These are phyloP conservation scores for Rattus rattus DNA, from an alignment of 2,113 vertebrate genomes.

Conservation along the genomic window DNA sequence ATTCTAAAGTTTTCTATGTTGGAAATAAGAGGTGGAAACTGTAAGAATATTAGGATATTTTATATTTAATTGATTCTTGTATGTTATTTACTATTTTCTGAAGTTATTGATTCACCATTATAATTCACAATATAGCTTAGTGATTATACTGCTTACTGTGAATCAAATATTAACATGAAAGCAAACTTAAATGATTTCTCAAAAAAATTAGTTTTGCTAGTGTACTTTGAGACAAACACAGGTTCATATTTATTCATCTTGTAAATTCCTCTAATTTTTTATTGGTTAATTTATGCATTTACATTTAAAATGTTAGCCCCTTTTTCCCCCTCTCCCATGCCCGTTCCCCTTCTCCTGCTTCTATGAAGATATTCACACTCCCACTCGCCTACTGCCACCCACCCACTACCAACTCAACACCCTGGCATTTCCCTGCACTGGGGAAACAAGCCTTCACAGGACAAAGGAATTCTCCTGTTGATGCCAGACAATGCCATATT, in stretches of 20 bases:
- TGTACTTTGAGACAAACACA: not conserved
- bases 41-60: not conserved
- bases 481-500: too few relatives aligned
- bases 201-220: not conserved
- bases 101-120: not conserved
- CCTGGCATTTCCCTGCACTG: too few relatives aligned
- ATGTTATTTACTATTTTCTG: not conserved
- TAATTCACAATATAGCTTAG: not conserved
- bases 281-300: too few relatives aligned
- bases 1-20: not conserved
- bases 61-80: not conserved
- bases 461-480: too few relatives aligned
- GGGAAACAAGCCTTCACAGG: too few relatives aligned
- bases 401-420: too few relatives aligned
- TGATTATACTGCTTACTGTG: not conserved
- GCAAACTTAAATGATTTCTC: not conserved
- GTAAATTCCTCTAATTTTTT: too few relatives aligned
- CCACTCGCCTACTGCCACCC: too few relatives aligned
- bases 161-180: not conserved
- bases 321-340: too few relatives aligned
- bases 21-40: not conserved
- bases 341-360: too few relatives aligned
- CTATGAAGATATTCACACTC: too few relatives aligned
- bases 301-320: too few relatives aligned
- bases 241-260: not conserved